phyloP scores from a whole-genome alignment of 2,888 invertebrate genomes.

The Apotomis betuletana region DNA sequence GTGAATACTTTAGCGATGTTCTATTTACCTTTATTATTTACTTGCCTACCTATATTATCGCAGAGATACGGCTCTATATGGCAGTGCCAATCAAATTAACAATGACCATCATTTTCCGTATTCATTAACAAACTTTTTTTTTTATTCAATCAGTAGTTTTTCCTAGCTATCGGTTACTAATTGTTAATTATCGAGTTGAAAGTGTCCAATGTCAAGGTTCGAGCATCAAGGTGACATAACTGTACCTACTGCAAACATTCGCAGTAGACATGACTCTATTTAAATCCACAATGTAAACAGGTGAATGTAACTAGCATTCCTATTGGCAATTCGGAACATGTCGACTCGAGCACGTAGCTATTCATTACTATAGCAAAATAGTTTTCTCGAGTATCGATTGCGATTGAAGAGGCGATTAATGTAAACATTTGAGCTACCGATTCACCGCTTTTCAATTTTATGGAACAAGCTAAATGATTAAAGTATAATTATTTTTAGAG shows the following conservation, averaged over 20 bases:
- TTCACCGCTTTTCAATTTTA: too few relatives aligned
- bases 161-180: slow-evolving; percentile 23
- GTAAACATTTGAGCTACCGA: background rate
- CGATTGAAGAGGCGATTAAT: slow-evolving; percentile 2
- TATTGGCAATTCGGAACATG: slow-evolving; percentile 2
- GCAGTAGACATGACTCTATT: slow-evolving; percentile 25
- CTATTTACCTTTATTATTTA: too few relatives aligned
- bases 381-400: slow-evolving; percentile 5
- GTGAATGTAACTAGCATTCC: slow-evolving; percentile 14
- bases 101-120: slow-evolving; percentile 3
- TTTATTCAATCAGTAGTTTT: slow-evolving; percentile 10
- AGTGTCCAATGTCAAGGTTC: slow-evolving; percentile 44
- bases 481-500: background rate
- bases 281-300: slow-evolving; percentile 13
- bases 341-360: background rate
- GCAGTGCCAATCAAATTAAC: background rate
- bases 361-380: background rate
- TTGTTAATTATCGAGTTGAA: slow-evolving; percentile 53
- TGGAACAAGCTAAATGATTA: too few relatives aligned
- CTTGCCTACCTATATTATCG: too few relatives aligned
- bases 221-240: slow-evolving; percentile 32
- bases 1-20: too few relatives aligned
- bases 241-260: slow-evolving; percentile 22
- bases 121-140: slow-evolving; percentile 24
- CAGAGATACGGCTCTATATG: too few relatives aligned